Base-by-base conservation (phyloP, 2,888 invertebrate species). In the Apodemia mormo region DNA sequence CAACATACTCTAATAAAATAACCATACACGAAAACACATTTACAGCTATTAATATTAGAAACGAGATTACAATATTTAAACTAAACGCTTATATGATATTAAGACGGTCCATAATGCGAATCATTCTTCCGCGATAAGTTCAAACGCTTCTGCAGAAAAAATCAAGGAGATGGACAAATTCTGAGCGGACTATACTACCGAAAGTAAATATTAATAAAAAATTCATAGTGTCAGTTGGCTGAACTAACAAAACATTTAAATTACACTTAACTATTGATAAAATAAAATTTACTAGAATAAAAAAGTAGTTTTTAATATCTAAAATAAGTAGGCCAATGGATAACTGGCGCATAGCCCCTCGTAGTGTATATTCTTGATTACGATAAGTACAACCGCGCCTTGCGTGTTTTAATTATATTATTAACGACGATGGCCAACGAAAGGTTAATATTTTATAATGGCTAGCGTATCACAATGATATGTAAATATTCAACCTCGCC, bases 361-460 rank as follows among this genome's bases (percentile, higher is more conserved):
- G 72, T 79, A 81, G 79, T 82, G 79, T 80, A 73, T 84, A 30
- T 82, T 86, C 91, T 90, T 87, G 90, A 92, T 90, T 87, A 85
- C 81, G 89, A 91, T 90, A 91, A 90, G 87, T 87, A 84, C 58
- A 58, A 58, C 89, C 91, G 85, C 89, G 85, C 91, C 91, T 90
- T 88, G 89, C 92, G 90, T 91, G 91, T 90, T 92, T 92, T 93
- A 93, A 93, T 93, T 93, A 92, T 91, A 90, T 92, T 91, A 92
- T 91, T 92, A 92, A 92, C 89, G 88, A 86, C 85, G 86, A 85
- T 85, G 89, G 82, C 81, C 84, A 85, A 83, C 87, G 84, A 89
- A 91, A 89, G 89, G 88, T 85, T 92, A 89, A 92, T 92, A 90
- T 90, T 92, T 92, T 90, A 86, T 90, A 90, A 92, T 91, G 88